phyloP scores from a whole-genome alignment of 2,113 vertebrate genomes.

The Myodes glareolus region DNA sequence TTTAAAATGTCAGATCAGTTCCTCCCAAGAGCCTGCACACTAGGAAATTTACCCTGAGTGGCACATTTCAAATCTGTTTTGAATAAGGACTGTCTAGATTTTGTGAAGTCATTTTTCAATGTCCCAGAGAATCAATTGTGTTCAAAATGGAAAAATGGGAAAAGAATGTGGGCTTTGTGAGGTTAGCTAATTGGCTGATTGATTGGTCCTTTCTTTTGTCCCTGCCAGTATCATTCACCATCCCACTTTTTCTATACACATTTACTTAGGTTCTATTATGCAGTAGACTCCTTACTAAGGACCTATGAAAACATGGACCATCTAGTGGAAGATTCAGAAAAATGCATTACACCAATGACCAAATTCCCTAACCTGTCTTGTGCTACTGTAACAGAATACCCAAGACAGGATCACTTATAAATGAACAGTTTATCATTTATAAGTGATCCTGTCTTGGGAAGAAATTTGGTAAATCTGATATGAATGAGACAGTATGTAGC shows the following conservation, averaged over 20 bases:
- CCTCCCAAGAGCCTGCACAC: neutral
- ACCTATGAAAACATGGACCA: neutral
- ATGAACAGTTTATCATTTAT: too few relatives aligned
- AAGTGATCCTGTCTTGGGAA: too few relatives aligned
- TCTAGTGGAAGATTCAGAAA: neutral
- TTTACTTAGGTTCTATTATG: neutral
- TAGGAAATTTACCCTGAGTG: slow-evolving; percentile 21
- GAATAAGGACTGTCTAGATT: neutral
- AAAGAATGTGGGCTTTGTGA: neutral
- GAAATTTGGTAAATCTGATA: neutral
- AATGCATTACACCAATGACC: neutral
- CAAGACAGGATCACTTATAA: neutral
- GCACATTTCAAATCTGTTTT: slow-evolving; percentile 13
- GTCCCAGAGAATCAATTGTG: neutral
- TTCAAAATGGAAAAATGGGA: neutral
- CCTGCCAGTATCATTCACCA: neutral
- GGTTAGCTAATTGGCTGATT: neutral
- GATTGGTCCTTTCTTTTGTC: neutral
- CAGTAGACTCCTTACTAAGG: neutral
- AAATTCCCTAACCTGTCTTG: neutral
- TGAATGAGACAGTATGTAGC: neutral
- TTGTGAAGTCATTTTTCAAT: slow-evolving; percentile 2
- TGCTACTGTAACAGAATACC: neutral
- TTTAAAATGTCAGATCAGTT: neutral
- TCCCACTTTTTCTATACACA: neutral